Percentiles rank a stretch among this genome's conserved stretches.
These are phyloP conservation scores for Heliothis subflexa DNA, from an alignment of 1,140 invertebrate species.

Conservation along the genomic window DNA sequence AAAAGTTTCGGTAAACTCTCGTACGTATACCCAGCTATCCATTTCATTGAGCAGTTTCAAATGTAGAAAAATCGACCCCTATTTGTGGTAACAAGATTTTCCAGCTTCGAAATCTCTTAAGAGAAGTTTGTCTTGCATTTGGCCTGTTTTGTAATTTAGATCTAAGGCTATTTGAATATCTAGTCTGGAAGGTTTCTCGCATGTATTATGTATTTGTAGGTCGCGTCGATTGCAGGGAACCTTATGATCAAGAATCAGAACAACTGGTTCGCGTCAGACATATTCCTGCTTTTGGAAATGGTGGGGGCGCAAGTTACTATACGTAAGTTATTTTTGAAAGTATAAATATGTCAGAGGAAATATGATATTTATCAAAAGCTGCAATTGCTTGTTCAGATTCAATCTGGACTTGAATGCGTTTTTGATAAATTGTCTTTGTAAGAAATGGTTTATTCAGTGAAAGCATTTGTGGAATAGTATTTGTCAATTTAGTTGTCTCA, in stretches of 20 bases:
- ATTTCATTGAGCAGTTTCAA: too few relatives aligned
- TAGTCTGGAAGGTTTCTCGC: conserved; percentile 6
- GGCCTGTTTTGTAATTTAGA: conserved; percentile 30
- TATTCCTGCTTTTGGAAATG: conserved; percentile 90
- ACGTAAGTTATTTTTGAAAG: conserved; percentile 49
- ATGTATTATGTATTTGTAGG: conserved; percentile 75
- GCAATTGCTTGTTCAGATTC: background rate
- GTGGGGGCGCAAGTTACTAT: conserved; percentile 88
- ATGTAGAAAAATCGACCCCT: too few relatives aligned
- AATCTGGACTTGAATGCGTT: too few relatives aligned
- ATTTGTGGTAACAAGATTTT: background rate
- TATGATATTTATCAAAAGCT: background rate
- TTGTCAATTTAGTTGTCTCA: too few relatives aligned
- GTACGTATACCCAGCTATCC: too few relatives aligned
- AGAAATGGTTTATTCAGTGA: too few relatives aligned
- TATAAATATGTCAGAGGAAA: background rate
- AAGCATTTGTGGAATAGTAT: background rate
- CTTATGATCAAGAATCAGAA: conserved; percentile 91
- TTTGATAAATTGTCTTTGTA: too few relatives aligned
- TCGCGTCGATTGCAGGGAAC: conserved; percentile 92
- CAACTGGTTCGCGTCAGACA: conserved; percentile 91
- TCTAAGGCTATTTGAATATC: conserved; percentile 14
- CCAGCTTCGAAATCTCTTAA: conserved; percentile 1
- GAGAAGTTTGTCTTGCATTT: conserved; percentile 28
- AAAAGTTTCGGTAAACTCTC: too few relatives aligned